Evolutionary conservation across 1,140 invertebrate species (phyloP).

Genomic region (Drosophila virilis): DNA sequence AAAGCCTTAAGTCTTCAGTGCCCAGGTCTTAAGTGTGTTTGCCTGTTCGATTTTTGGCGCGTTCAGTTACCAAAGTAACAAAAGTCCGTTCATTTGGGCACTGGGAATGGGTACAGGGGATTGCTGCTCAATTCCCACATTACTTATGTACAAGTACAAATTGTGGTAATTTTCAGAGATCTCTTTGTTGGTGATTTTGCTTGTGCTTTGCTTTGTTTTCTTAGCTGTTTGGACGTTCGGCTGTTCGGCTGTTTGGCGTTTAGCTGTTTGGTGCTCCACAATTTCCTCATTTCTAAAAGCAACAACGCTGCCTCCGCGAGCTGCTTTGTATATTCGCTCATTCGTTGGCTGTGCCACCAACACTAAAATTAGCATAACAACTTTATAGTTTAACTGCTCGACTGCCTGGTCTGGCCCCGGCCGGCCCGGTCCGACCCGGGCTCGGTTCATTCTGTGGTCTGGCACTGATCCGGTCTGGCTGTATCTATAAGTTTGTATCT

Average conservation of each 20-base stretch:
- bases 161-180: conserved; percentile 81
- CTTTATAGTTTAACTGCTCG: conserved; percentile 84
- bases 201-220: conserved; percentile 25
- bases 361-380: conserved; percentile 84
- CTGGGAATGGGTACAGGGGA: neutral
- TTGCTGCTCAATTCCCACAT: conserved; percentile 70
- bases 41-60: conserved; percentile 68
- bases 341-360: conserved; percentile 56
- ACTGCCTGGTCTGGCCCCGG: conserved; percentile 37
- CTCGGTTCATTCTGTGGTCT: neutral
- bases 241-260: neutral
- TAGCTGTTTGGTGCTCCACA: conserved; percentile 53
- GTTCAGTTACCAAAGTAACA: conserved; percentile 38
- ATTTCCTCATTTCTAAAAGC: conserved; percentile 78
- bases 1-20: conserved; percentile 42
- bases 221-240: conserved; percentile 4
- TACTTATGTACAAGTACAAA: conserved; percentile 83
- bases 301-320: conserved; percentile 11
- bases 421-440: conserved; percentile 7
- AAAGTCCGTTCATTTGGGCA: conserved; percentile 33
- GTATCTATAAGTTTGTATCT: conserved; percentile 80
- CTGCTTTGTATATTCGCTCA: conserved; percentile 16
- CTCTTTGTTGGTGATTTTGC: conserved; percentile 64
- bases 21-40: conserved; percentile 67
- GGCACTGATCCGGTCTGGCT: conserved; percentile 12